Evolutionary conservation across 2,113 vertebrate genomes (phyloP), one percentile per base, ranked within the genome.

Genomic region (Verasper variegatus): DNA sequence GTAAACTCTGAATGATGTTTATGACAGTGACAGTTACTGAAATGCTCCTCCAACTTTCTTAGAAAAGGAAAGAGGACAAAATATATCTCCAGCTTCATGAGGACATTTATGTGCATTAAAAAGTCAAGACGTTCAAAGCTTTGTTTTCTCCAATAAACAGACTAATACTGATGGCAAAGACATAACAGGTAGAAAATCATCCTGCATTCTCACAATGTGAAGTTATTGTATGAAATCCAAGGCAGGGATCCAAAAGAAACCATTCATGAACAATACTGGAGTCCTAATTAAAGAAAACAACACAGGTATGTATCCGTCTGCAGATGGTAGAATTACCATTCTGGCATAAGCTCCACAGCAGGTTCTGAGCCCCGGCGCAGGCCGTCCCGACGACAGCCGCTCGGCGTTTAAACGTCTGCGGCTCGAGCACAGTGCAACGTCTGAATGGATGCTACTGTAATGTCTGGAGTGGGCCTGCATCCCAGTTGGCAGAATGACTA

Each of bases 401-500:
- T 71, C 73, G 35, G 54, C 71, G 54, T 74, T 37, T 71, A 49
- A 72, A 26, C 45, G 60, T 61, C 45, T 0, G 75, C 76, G 66
- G 51, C 58, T 73, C 71, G 27, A 47, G 70, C 63, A 20, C 66
- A 5, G 49, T 0, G 42, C 56, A 54, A 1, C n/a, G 68, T 68
- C 75, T 86, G 80, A 92, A 92, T 88, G 69, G 78, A 83, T 65
- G 87, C 87, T 84, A 86, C 90, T 92, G 90, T 90, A 86, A 80
- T 62, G 80, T 76, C 63, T 45, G 12, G 40, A 88, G 71, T 54
- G 82, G 87, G 90, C 87, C 83, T 5, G 82, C 2, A 23, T 92
- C 87, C 88, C 89, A 88, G 76, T 90, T 92, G 89, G 89, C 86
- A 81, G 82, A 82, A 90, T 47, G 83, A 88, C 77, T 88, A 75